Evolutionary conservation across 37 sponge, comb jelly and placozoan genomes (phyloP).

Genomic region (Theonella swinhoei): DNA sequence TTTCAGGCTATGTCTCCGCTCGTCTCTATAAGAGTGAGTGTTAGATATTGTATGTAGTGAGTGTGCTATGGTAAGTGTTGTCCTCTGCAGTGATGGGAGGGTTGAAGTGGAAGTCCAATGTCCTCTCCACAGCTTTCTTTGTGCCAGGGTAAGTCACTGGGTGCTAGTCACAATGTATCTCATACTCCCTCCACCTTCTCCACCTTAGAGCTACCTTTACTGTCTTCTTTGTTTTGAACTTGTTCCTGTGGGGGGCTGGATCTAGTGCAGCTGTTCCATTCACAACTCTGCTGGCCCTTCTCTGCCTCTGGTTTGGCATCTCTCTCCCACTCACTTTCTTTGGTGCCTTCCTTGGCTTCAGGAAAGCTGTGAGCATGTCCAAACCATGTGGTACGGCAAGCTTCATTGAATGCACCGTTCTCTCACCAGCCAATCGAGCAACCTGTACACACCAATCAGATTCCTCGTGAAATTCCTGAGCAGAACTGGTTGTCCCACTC

Average conservation of each 20-base stretch:
- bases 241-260: conserved; percentile 88
- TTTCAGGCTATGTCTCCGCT: conserved; percentile 93
- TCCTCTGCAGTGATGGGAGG: conserved; percentile 96
- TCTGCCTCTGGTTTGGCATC: conserved; percentile 94
- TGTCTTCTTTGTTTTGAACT: conserved; percentile 89
- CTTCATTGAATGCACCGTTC: not conserved
- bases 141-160: conserved; percentile 72
- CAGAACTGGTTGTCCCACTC: conserved; percentile 85
- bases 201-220: not conserved
- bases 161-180: not conserved
- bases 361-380: conserved; percentile 61
- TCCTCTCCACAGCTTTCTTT: conserved; percentile 85
- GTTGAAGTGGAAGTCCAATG: conserved; percentile 91
- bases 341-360: conserved; percentile 96
- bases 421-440: conserved; percentile 53
- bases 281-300: conserved; percentile 90
- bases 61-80: not conserved
- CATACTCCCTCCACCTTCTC: not conserved
- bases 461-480: conserved; percentile 97
- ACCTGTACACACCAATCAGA: conserved; percentile 96
- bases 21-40: conserved; percentile 94
- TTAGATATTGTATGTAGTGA: not conserved
- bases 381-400: no score
- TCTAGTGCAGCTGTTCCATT: conserved; percentile 99
- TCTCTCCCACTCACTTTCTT: conserved; percentile 96